Evolutionary conservation across 2,797 vertebrate species (phyloP).

Genomic region (Tachyglossus aculeatus): DNA sequence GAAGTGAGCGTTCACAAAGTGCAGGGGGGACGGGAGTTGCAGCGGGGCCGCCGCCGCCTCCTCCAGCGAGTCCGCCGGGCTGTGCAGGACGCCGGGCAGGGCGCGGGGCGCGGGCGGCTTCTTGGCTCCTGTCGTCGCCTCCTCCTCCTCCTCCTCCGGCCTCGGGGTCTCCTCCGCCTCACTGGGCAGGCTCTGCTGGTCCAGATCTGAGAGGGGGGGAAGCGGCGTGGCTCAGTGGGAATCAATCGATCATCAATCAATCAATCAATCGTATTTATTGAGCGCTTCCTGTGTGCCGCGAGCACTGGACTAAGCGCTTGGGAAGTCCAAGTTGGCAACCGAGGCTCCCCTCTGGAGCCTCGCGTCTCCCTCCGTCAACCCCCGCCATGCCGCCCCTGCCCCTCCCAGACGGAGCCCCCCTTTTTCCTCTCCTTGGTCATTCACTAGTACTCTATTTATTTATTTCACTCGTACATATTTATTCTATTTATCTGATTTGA

Average conservation of each 20-base stretch:
- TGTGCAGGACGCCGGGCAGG: conserved; percentile 63
- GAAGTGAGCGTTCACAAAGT: conserved; percentile 98
- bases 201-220: conserved; percentile 82
- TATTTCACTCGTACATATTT: too few relatives aligned
- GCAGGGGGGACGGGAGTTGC: conserved; percentile 88
- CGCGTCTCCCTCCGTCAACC: neutral
- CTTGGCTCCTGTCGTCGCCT: conserved; percentile 80
- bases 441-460: too few relatives aligned
- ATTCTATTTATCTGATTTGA: too few relatives aligned
- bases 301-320: too few relatives aligned
- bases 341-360: rapidly evolving
- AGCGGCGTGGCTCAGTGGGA: too few relatives aligned
- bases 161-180: conserved; percentile 88
- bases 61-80: conserved; percentile 69
- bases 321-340: too few relatives aligned
- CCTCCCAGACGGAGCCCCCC: neutral
- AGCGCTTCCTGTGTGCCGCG: too few relatives aligned
- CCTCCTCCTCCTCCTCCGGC: conserved; percentile 85
- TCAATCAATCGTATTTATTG: too few relatives aligned
- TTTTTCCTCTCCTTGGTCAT: too few relatives aligned
- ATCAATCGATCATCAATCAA: too few relatives aligned
- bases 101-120: conserved; percentile 73
- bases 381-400: neutral
- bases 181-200: conserved; percentile 91
- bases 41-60: conserved; percentile 51